Conservation (phyloP, 1,140 invertebrate genomes). For the Drosophila chauvacae region DNA sequence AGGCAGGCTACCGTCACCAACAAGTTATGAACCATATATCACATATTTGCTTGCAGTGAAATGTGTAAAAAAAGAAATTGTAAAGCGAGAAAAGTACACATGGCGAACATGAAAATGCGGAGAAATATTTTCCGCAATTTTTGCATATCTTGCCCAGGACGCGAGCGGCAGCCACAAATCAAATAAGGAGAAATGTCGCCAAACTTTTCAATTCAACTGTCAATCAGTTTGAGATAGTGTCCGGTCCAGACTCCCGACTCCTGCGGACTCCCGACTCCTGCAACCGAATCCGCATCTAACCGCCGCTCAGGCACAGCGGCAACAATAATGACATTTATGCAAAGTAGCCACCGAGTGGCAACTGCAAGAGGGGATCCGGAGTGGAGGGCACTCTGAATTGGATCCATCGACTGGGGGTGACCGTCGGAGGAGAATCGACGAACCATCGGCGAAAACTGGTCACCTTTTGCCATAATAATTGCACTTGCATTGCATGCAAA, state of each 20-base stretch:
- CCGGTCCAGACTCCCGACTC: slow-evolving; percentile 55
- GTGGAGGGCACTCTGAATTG: slow-evolving; percentile 12
- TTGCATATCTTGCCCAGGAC: slow-evolving; percentile 65
- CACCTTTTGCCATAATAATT: slow-evolving; percentile 83
- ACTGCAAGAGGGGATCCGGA: slow-evolving; percentile 23
- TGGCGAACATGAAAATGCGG: slow-evolving; percentile 31
- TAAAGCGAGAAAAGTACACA: slow-evolving; percentile 46
- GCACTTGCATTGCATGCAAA: slow-evolving; percentile 83
- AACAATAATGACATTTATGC: slow-evolving; percentile 84
- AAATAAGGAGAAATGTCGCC: slow-evolving; percentile 83
- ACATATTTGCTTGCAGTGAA: slow-evolving; percentile 12
- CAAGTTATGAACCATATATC: slow-evolving; percentile 73
- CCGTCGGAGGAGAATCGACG: slow-evolving; percentile 35
- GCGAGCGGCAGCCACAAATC: slow-evolving; percentile 69
- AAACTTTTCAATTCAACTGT: slow-evolving; percentile 83
- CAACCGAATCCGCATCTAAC: slow-evolving; percentile 5
- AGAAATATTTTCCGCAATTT: slow-evolving; percentile 73
- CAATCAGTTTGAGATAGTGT: slow-evolving; percentile 82
- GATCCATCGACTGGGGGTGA: slow-evolving; percentile 39
- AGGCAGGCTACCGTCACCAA: not conserved
- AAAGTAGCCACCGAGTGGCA: slow-evolving; percentile 50
- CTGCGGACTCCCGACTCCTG: slow-evolving; percentile 3
- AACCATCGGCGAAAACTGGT: slow-evolving; percentile 64
- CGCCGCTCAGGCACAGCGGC: slow-evolving; percentile 52
- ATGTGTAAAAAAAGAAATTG: slow-evolving; percentile 46